A percentile compares a stretch with the other conserved stretches of the same genome.
Conservation (phyloP, 2,113 vertebrate species). For the Mus pahari region DNA sequence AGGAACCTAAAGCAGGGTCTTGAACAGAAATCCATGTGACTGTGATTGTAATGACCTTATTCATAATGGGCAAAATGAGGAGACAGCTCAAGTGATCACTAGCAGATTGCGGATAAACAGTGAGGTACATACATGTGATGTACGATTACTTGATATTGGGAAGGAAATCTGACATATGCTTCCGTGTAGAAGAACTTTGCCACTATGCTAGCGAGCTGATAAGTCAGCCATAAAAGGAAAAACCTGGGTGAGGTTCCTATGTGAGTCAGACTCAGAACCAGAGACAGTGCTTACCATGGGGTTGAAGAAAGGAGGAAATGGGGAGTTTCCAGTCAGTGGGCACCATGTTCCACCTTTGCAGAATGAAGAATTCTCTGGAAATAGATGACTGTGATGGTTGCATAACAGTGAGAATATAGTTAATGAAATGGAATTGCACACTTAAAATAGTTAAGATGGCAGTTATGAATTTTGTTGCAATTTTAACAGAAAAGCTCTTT, state of each 20-base stretch:
- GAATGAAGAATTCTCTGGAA: conserved; percentile 3
- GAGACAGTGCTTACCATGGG: not conserved
- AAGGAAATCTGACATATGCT: not conserved
- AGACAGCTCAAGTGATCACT: not conserved
- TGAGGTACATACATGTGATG: not conserved
- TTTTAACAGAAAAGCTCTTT: not conserved
- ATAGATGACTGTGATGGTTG: not conserved
- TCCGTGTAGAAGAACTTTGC: not conserved
- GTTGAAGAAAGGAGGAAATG: not conserved
- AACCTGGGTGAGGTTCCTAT: not conserved
- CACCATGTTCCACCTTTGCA: not conserved
- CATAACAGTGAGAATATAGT: not conserved
- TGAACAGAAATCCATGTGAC: not conserved
- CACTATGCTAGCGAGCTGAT: not conserved
- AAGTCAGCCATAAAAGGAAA: not conserved
- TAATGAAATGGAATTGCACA: not conserved
- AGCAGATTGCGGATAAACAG: not conserved
- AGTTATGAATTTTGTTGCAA: not conserved
- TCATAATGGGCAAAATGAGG: not conserved
- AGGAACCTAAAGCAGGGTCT: not conserved
- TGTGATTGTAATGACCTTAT: not conserved
- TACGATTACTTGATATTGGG: not conserved
- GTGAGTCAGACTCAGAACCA: not conserved
- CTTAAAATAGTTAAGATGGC: not conserved
- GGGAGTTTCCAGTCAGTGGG: not conserved